These are phyloP conservation scores for Rugalucina vietnamica DNA, from an alignment of 2,888 invertebrate genomes.

Conservation along the genomic window DNA sequence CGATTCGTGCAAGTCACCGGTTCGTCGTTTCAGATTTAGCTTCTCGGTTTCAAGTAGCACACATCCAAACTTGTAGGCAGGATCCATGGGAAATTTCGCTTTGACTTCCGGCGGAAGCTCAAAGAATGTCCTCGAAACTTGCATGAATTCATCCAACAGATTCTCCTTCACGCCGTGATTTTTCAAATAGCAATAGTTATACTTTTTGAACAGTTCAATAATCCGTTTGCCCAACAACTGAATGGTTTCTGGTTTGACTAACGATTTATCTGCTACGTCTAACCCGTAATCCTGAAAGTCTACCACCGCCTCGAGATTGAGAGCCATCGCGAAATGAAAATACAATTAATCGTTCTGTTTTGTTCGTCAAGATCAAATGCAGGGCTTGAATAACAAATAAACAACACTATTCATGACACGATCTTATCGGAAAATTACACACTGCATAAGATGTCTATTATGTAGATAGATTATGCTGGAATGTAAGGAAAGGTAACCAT, in stretches of 20 bases:
- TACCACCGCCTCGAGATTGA: not conserved
- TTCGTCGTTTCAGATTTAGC: not conserved
- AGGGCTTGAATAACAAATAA: too few relatives aligned
- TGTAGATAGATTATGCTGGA: too few relatives aligned
- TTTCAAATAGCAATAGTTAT: conserved; percentile 41
- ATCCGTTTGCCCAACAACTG: conserved; percentile 16
- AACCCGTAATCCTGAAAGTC: not conserved
- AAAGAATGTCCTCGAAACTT: conserved; percentile 40
- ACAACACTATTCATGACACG: too few relatives aligned
- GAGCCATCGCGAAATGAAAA: too few relatives aligned
- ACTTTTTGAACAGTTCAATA: conserved; percentile 20
- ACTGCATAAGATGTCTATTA: too few relatives aligned
- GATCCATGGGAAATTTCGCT: conserved; percentile 8
- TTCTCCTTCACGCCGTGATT: conserved; percentile 42
- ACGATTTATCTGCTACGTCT: not conserved
- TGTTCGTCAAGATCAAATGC: too few relatives aligned
- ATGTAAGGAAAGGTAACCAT: too few relatives aligned
- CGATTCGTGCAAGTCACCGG: not conserved
- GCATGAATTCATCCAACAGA: not conserved
- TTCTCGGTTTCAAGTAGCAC: conserved; percentile 8
- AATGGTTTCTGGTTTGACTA: not conserved
- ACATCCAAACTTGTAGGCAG: conserved; percentile 19
- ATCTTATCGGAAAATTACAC: too few relatives aligned
- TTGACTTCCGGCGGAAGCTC: conserved; percentile 42
- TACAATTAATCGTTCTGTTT: too few relatives aligned